phyloP scores from a whole-genome alignment of 2,797 vertebrate species.

The Fratercula arctica region DNA sequence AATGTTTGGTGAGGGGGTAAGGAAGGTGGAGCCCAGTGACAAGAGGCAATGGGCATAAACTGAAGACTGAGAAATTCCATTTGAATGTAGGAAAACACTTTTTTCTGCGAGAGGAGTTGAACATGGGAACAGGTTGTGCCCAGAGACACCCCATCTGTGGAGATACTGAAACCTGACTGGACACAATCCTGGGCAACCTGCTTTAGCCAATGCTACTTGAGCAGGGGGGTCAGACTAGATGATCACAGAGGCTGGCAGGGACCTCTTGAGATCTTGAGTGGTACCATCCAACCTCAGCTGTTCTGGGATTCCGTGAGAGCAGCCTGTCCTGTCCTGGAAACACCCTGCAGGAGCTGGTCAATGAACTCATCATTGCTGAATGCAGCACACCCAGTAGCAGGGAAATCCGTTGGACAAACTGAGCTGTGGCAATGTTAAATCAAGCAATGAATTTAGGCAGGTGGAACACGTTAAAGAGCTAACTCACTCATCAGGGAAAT shows the following conservation, averaged over 20 bases:
- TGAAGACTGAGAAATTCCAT: background rate
- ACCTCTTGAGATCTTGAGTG: background rate
- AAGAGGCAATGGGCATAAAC: background rate
- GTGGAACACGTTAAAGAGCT: background rate
- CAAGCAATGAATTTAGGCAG: background rate
- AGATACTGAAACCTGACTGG: background rate
- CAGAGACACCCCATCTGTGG: background rate
- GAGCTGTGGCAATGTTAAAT: background rate
- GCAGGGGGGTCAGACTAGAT: background rate
- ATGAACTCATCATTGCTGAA: background rate
- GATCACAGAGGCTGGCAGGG: background rate
- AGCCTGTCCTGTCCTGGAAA: fast-evolving
- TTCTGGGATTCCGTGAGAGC: background rate
- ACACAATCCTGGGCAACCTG: background rate
- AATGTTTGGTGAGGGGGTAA: background rate
- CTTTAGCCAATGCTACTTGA: background rate
- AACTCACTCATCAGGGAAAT: background rate
- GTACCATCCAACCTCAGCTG: background rate
- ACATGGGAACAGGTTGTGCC: background rate
- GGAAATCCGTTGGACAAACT: background rate
- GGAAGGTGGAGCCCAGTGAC: background rate
- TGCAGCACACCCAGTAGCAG: background rate
- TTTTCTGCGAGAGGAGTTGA: background rate
- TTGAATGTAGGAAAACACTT: background rate
- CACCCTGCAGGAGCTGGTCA: too few relatives aligned